Evolutionary conservation across 2,797 vertebrate genomes (phyloP), one percentile per base, ranked within the genome.

Genomic region (Apogon talboti): DNA sequence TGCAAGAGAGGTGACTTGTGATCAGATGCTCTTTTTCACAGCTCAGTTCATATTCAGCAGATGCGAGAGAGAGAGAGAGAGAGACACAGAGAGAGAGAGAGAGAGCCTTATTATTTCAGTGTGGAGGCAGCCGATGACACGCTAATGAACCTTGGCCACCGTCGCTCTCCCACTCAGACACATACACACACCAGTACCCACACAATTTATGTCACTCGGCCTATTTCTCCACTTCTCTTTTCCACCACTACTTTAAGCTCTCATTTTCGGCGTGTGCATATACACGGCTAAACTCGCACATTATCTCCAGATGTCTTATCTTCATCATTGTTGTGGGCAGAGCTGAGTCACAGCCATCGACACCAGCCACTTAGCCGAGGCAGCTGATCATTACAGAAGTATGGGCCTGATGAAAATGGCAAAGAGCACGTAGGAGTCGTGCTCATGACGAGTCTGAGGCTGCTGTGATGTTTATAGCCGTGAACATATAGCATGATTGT

Each of bases 91-190:
- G 63, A 64, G 66, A 76, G 79, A 81, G 82, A 24, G 42, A 77
- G 62, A 62, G 50, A 44, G 11, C 16, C 73, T 82, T 66, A 92
- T 92, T 91, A 92, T 91, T 92, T 92, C 14, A 48, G 71, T 83
- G 89, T 79, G 91, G 90, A 88, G 94, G 92, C 92, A 89, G 83
- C 89, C 80, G 88, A 79, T 82, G 89, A 87, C 85, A 92, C 91
- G 78, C 90, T 93, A 92, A 93, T 89, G 87, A 95, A 92, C 92
- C 87, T 90, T 91, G 91, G 95, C 76, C 76, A 63, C 61, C 35
- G 67, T 75, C 38, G 51, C 70, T 90, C 85, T 86, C 88, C 85
- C 79, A 88, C 78, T 87, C 82, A 65, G 42, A 74, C 64, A 63
- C 74, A 59, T 71, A 68, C 54, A 72, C 74, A 82, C 83, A 68